Evolutionary conservation across 2,797 vertebrate genomes (phyloP), one percentile per base, ranked within the genome.

Genomic region (Garrulus glandarius): DNA sequence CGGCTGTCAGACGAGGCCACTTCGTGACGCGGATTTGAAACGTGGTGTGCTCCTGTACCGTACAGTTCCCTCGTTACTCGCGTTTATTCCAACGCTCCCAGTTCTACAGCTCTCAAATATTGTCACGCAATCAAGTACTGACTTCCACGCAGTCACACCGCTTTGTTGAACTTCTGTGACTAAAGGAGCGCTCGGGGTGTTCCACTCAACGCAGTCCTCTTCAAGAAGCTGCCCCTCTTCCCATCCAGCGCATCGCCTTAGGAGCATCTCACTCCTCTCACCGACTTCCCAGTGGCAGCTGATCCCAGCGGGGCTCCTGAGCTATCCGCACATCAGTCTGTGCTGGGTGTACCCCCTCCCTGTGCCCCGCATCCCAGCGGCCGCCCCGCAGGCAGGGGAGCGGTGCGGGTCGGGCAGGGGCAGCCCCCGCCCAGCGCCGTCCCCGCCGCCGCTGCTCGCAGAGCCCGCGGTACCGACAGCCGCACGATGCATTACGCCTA

Each of bases 151-250:
- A 64, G 70, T 12, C 49, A 4, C 9, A 1, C 23, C 2, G 50
- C 36, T 76, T 23, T n/a, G 52, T 2, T 17, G 41, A 92, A 70
- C 59, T 76, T 27, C 20, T 11, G 55, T 2, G 41, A 55, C 55
- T 15, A 10, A 50, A 70, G 20, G 53, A 50, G 46, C 1, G 2
- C 29, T 10, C 3, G 2, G 37, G 11, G 6, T 24, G 36, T 2
- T 60, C n/a, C 10, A 0, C 1, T 3, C 22, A 6, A 5, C 0
- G 2, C 36, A 0, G 46, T n/a, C 11, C 46, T 14, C 71, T 17
- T 32, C 13, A 9, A 15, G 34, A 17, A 8, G 15, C n/a, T 1
- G 36, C 2, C 8, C 11, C 67, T 43, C 30, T 10, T n/a, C 30
- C 29, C 32, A 5, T 13, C 7, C 44, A 4, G 64, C 4, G 9